Percentiles rank a stretch among this genome's conserved stretches.
Evolutionary conservation across 2,888 invertebrate genomes (phyloP).

Genomic region (Gandaritis pyraliata): DNA sequence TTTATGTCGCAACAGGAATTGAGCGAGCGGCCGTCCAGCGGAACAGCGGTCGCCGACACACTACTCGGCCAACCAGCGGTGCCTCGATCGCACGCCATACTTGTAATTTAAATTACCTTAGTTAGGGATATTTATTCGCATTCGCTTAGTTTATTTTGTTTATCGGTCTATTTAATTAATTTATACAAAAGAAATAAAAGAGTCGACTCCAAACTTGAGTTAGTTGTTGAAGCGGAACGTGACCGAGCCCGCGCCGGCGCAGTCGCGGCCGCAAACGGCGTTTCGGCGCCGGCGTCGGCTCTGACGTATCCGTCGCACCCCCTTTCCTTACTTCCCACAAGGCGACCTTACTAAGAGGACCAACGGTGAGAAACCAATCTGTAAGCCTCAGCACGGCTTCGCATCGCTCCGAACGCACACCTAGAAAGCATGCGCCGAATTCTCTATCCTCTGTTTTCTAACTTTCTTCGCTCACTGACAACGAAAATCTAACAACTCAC

Average conservation of each 20-base stretch:
- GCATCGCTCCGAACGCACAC: constrained; percentile 79
- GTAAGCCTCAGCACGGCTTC: constrained; percentile 81
- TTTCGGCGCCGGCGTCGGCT: constrained; percentile 53
- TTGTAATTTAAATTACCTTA: constrained; percentile 79
- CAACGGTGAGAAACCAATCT: constrained; percentile 82
- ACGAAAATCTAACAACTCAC: constrained; percentile 64
- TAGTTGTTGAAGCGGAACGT: constrained; percentile 66
- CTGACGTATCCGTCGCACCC: constrained; percentile 62
- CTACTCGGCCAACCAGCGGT: constrained; percentile 79
- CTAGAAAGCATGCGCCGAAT: constrained; percentile 71
- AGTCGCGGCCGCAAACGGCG: constrained; percentile 44
- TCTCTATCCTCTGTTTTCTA: constrained; percentile 64
- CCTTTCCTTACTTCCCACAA: constrained; percentile 67
- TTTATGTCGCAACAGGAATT: constrained; percentile 85
- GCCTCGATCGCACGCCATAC: constrained; percentile 77
- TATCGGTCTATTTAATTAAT: constrained; percentile 77
- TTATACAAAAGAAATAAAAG: constrained; percentile 78
- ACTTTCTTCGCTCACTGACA: constrained; percentile 77
- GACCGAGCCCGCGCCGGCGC: constrained; percentile 59
- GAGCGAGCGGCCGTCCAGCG: constrained; percentile 77
- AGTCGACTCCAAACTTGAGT: constrained; percentile 78
- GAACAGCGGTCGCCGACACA: constrained; percentile 77
- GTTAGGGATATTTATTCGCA: constrained; percentile 84
- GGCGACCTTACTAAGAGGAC: constrained; percentile 76
- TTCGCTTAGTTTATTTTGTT: constrained; percentile 83